These are phyloP conservation scores for Branchellion lobata DNA, from an alignment of 2,888 invertebrate species.

Conservation along the genomic window DNA sequence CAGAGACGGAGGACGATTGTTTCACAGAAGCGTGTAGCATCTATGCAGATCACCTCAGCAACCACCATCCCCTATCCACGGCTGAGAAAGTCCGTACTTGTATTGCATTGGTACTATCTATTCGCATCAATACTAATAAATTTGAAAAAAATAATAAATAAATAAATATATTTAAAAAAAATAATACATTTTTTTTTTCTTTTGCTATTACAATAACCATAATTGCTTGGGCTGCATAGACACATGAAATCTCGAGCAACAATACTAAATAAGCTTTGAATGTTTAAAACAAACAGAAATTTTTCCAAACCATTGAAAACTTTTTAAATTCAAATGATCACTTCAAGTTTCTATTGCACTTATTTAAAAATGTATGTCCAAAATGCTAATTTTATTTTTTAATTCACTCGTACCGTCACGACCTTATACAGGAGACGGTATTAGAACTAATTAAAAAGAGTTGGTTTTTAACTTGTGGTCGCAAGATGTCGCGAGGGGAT, in stretches of 20 bases:
- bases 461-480: slow-evolving; percentile 79
- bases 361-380: too few species aligned
- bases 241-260: too few species aligned
- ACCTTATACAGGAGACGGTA: slow-evolving; percentile 30
- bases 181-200: too few species aligned
- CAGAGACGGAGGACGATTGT: slow-evolving; percentile 26
- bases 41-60: slow-evolving; percentile 73
- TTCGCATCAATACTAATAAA: not conserved
- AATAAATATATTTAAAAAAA: not conserved
- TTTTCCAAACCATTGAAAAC: too few species aligned
- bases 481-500: slow-evolving; percentile 72
- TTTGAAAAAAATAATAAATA: too few species aligned
- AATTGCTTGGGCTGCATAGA: too few species aligned
- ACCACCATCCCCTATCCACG: slow-evolving; percentile 64
- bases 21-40: slow-evolving; percentile 70
- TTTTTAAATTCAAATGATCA: too few species aligned
- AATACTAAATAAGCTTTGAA: too few species aligned
- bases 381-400: too few species aligned
- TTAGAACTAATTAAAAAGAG: slow-evolving; percentile 66
- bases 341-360: too few species aligned
- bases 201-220: too few species aligned
- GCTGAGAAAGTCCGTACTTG: slow-evolving; percentile 36
- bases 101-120: not conserved
- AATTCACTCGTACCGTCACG: too few species aligned
- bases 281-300: not conserved